Base-by-base conservation (phyloP, 2,113 vertebrate genomes). In the Syngnathus scovelli region DNA sequence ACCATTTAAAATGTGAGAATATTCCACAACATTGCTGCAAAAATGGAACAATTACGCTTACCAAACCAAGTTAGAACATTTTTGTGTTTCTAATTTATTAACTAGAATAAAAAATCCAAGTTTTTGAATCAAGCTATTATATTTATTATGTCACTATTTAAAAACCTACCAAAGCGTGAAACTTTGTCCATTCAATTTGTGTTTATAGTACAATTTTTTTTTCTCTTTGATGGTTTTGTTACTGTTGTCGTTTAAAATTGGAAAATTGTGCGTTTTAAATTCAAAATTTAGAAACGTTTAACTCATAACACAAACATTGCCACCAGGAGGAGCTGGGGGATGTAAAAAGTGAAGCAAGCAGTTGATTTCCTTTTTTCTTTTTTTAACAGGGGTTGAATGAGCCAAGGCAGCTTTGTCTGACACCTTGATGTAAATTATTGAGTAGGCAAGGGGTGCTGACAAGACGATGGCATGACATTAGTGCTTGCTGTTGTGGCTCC, bases 361-460 rank as follows among this genome's bases (percentile, higher is more conserved):
- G 86, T 89, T 88, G 19, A 41, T 10, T 23, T 41, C n/a, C n/a
- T 41, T 21, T 41, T 44, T 15, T 23, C 2, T 43, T 62, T 62
- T 62, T 87, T 84, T 89, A 89, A 89, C 87, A 80, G 73, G 78
- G 78, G 65, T 83, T 85, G 83, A 82, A 80, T 83, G 83, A 87
- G 89, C 86, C 84, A 87, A 82, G 79, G 86, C 86, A 90, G 88
- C 89, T 92, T 91, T 91, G 91, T 90, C 89, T 85, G 87, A 92
- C 91, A 91, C 84, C 77, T 82, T 82, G 74, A 80, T 75, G 80
- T 91, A 83, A 92, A 92, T 92, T 89, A 92, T 92, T 92, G 78
- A 90, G 77, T 68, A 65, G 63, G 49, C 70, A 64, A 65, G 58
- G 55, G 74, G 54, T 44, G 68, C 61, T 81, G 78, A 82, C 81